Evolutionary conservation across 1,140 invertebrate genomes (phyloP), one percentile per base, ranked within the genome.

Genomic region (Pachyrhynchus sulphureomaculatus): DNA sequence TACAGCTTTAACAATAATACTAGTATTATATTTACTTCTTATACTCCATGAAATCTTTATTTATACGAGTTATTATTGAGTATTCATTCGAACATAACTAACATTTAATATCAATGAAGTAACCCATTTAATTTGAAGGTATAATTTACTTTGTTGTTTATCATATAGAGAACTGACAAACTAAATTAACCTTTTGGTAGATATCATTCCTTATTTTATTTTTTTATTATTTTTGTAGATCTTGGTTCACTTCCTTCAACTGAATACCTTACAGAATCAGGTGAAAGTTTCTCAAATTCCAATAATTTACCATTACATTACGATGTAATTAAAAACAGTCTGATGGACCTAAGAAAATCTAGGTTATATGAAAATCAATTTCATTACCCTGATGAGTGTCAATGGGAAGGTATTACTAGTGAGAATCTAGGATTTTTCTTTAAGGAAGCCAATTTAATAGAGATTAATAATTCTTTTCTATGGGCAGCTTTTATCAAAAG

Each of bases 261-360:
- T 34, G 86, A 88, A 72, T 86, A 86, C 70, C 84, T 85, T 8
- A 85, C 86, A 62, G 85, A 85, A 65, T 85, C 88, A 80, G 87
- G 86, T 77, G 81, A 88, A 70, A 88, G 85, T 77, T 85, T 84
- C 5, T 82, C 81, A 10, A 81, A 81, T 24, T 55, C 56, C 20
- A 42, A 60, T 18, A 73, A 74, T 55, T 87, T 89, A 54, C 84
- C 84, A 64, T 84, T 90, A 49, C 88, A 84, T 73, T 82, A 82
- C 59, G 87, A 89, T 49, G 84, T 83, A n/a, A 80, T 91, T 23
- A 81, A 83, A 67, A 82, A 83, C 65, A 82, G 84, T 62, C 78
- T 90, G 8, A 77, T 84, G 8, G 88, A 90, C 62, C 85, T 88
- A 65, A 85, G 86, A 79, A 83, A 84, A 65, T 80, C 77, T 21